Percentiles rank a stretch among this genome's conserved stretches.
phyloP scores from a whole-genome alignment of 2,888 invertebrate genomes.

The Brenthis hecate region DNA sequence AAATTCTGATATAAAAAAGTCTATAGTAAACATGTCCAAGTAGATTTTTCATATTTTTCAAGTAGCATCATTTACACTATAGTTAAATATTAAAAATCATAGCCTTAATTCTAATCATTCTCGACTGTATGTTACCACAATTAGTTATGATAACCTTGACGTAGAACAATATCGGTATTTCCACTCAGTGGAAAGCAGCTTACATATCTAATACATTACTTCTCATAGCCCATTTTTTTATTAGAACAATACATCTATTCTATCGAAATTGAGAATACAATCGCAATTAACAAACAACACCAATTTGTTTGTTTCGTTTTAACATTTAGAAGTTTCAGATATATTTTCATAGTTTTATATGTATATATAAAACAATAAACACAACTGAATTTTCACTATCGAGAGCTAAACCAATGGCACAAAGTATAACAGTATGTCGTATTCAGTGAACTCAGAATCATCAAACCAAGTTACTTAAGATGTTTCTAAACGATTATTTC shows the following conservation, averaged over 20 bases:
- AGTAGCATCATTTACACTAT: neutral
- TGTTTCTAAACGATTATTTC: neutral
- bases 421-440: neutral
- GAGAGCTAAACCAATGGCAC: conserved; percentile 15
- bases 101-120: conserved; percentile 13
- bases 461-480: neutral
- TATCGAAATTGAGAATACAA: neutral
- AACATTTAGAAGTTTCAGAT: neutral
- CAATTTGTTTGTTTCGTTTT: neutral
- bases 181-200: conserved; percentile 10
- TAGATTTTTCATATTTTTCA: too few relatives aligned
- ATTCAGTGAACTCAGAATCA: neutral
- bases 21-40: too few relatives aligned
- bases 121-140: too few relatives aligned
- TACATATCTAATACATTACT: neutral
- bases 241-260: neutral
- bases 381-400: neutral
- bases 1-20: neutral
- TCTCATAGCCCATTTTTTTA: conserved; percentile 14
- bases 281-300: neutral
- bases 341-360: conserved; percentile 11
- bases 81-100: conserved; percentile 5
- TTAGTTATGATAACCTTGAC: too few relatives aligned
- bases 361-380: conserved; percentile 12
- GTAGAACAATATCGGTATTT: neutral